phyloP scores from a whole-genome alignment of 2,797 vertebrate genomes.

The Argentina silus region DNA sequence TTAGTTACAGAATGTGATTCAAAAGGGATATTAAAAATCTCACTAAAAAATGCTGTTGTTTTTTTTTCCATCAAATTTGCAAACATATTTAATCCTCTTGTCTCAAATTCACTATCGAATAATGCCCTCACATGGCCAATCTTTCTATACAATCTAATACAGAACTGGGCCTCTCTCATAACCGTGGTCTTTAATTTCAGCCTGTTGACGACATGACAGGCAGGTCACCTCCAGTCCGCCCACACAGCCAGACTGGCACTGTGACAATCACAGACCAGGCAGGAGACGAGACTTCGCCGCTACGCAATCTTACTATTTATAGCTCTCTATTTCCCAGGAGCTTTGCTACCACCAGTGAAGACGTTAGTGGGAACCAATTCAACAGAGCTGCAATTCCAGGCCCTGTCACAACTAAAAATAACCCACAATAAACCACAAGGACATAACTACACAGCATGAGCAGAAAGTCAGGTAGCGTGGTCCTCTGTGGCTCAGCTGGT shows the following conservation, averaged over 20 bases:
- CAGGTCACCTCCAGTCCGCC: background rate
- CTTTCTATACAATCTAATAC: background rate
- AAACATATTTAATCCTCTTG: background rate
- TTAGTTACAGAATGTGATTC: background rate
- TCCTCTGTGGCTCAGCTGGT: no score
- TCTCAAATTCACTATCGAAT: no score
- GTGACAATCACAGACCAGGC: conserved; percentile 12
- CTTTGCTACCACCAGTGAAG: background rate
- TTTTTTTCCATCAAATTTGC: background rate
- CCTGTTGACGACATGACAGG: background rate
- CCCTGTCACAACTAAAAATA: conserved; percentile 12
- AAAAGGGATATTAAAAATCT: background rate
- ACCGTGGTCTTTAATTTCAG: background rate
- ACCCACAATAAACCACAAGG: no score
- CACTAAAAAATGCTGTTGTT: no score
- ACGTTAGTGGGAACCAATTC: conserved; percentile 8
- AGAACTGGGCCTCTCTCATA: background rate
- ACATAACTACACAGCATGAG: no score
- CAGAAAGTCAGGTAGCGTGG: no score
- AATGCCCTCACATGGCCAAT: background rate
- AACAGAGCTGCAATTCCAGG: conserved; percentile 11
- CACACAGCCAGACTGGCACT: background rate
- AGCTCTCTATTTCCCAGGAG: conserved; percentile 10
- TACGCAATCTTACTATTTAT: conserved; percentile 27
- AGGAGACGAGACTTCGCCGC: conserved; percentile 1